Conservation (phyloP, 2,113 vertebrate genomes). For the Colaptes auratus region DNA sequence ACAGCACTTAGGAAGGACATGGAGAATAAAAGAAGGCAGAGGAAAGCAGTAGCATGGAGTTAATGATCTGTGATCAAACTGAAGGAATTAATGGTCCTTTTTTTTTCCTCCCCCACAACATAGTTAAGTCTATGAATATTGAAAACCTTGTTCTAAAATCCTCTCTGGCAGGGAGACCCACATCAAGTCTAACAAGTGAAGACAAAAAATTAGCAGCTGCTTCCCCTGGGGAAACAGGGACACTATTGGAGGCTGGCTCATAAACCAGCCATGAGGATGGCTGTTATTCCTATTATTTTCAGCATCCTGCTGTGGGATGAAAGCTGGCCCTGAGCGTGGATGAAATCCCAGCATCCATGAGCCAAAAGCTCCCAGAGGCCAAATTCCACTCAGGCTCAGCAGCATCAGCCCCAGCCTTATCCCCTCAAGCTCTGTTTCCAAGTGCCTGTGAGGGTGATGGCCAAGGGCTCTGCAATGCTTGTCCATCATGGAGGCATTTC, state of each 20-base stretch:
- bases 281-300: not conserved
- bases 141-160: constrained; percentile 21
- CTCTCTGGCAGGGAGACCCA: not conserved
- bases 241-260: not conserved
- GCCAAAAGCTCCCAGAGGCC: not conserved
- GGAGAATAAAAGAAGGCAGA: not conserved
- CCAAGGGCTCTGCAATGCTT: not conserved
- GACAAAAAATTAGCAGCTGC: not conserved
- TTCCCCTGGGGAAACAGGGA: not conserved
- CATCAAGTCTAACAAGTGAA: not conserved
- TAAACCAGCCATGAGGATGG: not conserved
- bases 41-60: not conserved
- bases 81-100: not conserved
- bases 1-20: constrained; percentile 5
- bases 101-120: not conserved
- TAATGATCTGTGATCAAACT: constrained; percentile 23
- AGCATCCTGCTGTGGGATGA: not conserved
- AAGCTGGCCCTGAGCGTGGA: not conserved
- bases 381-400: not conserved
- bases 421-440: not conserved
- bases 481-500: not conserved
- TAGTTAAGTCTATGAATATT: constrained; percentile 19
- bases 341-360: not conserved
- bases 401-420: not conserved
- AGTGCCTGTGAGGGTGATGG: fast-evolving